Conservation (phyloP, 2,797 vertebrate genomes). For the Cynodonichthys magdalenae region DNA sequence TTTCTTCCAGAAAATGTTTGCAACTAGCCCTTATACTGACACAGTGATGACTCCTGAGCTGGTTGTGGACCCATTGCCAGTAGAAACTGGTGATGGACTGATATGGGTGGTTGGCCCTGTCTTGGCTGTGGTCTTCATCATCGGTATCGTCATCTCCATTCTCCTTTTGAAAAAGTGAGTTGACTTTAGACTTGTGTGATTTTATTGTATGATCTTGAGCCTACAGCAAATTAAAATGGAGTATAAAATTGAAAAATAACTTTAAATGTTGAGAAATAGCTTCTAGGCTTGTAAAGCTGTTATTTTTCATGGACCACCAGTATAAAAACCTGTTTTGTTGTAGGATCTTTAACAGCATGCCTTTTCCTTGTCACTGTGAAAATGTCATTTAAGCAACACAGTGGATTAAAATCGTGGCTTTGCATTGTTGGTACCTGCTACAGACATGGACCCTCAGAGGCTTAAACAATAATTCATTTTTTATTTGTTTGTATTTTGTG, state of each 20-base stretch:
- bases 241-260: constrained; percentile 33
- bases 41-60: constrained; percentile 87
- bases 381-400: neutral
- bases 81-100: constrained; percentile 91
- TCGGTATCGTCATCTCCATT: constrained; percentile 98
- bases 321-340: neutral
- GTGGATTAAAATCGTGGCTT: neutral
- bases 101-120: constrained; percentile 98
- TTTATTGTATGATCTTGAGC: neutral
- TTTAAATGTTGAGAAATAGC: constrained; percentile 38
- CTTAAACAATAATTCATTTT: constrained; percentile 5
- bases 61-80: constrained; percentile 83
- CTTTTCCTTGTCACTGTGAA: neutral
- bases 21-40: constrained; percentile 93
- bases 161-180: constrained; percentile 99
- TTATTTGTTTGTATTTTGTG: neutral
- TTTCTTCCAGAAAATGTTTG: constrained; percentile 84
- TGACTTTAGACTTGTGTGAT: constrained; percentile 1
- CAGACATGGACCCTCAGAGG: neutral
- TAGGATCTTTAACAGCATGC: neutral
- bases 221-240: neutral
- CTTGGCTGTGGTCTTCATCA: constrained; percentile 96
- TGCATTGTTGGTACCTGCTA: neutral
- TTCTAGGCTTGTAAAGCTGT: neutral
- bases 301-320: neutral